Conservation (phyloP, 2,113 vertebrate species). For the Malurus cyaneus region DNA sequence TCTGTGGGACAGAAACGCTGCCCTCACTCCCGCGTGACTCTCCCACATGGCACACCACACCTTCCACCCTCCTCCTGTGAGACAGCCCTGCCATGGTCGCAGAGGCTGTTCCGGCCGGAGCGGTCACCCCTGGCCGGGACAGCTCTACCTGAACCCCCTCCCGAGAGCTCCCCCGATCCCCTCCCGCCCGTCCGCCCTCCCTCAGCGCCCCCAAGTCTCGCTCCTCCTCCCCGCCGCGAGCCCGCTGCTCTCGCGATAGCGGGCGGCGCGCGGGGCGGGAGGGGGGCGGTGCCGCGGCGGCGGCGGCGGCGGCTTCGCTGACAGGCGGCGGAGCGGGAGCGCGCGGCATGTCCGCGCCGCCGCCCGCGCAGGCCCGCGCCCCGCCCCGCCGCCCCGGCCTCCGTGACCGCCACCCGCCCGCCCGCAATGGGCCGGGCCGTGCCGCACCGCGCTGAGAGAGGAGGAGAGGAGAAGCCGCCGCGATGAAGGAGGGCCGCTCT, state of each 20-base stretch:
- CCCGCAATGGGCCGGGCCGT: too few species aligned
- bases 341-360: too few species aligned
- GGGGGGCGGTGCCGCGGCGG: too few species aligned
- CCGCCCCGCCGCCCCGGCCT: too few species aligned
- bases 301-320: too few species aligned
- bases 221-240: neutral
- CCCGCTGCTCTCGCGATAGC: slow-evolving; percentile 5
- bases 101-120: rapidly evolving
- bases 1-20: neutral
- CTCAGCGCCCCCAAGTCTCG: neutral
- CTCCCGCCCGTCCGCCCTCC: neutral
- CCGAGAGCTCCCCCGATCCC: rapidly evolving
- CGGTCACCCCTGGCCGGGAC: rapidly evolving
- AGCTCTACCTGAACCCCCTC: rapidly evolving
- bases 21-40: rapidly evolving
- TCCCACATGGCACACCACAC: rapidly evolving
- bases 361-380: too few species aligned
- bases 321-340: too few species aligned
- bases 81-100: rapidly evolving
- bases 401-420: too few species aligned
- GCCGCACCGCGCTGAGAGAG: too few species aligned
- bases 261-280: too few species aligned
- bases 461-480: too few species aligned
- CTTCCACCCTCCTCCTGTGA: rapidly evolving
- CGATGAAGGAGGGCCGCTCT: too few species aligned